Conservation (phyloP, 1,140 invertebrate species). For the Cotesia chilonis region DNA sequence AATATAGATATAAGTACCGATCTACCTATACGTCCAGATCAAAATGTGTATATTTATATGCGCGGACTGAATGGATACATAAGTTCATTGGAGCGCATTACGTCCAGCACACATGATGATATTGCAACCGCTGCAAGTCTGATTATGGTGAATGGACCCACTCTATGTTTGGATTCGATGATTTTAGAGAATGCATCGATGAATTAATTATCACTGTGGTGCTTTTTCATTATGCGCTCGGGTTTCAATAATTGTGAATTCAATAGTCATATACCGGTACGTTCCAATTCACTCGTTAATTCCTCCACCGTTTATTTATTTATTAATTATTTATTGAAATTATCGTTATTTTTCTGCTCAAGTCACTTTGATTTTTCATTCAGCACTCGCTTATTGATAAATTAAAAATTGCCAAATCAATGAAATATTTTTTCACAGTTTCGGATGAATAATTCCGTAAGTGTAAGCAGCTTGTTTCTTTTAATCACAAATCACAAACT, state of each 20-base stretch:
- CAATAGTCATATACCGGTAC: neutral
- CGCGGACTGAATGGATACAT: slow-evolving; percentile 6
- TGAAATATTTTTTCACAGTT: too few relatives aligned
- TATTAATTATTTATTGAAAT: neutral
- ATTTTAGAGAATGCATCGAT: slow-evolving; percentile 21
- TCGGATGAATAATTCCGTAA: too few relatives aligned
- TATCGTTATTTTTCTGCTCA: neutral
- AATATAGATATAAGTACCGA: neutral
- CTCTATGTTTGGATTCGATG: slow-evolving; percentile 13
- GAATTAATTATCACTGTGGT: slow-evolving; percentile 21
- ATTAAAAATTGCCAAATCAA: too few relatives aligned
- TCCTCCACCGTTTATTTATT: neutral
- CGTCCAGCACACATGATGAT: slow-evolving; percentile 1
- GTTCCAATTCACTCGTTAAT: neutral
- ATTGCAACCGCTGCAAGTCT: slow-evolving; percentile 11
- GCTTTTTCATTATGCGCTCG: neutral
- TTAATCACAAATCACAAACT: neutral
- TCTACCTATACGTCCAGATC: neutral
- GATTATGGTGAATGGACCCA: slow-evolving; percentile 14
- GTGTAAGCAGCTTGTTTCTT: too few relatives aligned
- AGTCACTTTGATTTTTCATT: too few relatives aligned
- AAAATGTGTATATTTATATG: too few relatives aligned
- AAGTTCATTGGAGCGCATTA: slow-evolving; percentile 18
- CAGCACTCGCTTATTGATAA: too few relatives aligned
- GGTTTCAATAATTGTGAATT: neutral